Evolutionary conservation across 2,888 invertebrate genomes (phyloP), one percentile per base, ranked within the genome.

Genomic region (Drosophila melanosoma): DNA sequence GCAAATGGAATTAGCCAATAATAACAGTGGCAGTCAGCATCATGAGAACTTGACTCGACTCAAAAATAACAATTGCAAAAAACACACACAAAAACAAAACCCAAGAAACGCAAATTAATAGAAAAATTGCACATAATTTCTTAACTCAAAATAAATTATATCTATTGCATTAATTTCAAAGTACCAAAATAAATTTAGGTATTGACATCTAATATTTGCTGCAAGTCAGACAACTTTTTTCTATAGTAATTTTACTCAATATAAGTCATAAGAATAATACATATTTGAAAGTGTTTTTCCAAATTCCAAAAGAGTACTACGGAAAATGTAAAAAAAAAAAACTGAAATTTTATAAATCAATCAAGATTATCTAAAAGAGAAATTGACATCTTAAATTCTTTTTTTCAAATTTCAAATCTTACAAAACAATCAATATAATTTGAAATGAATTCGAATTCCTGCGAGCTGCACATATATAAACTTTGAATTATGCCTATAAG

Each of bases 1-100:
- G 56, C 77, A 63, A 65, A 42, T 58, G 67, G 70, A 54, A 83
- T 85, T 89, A 75, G 85, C 75, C 84, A 85, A 84, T 79, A 54
- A 57, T 49, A 51, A 62, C 38, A 35, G 17, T 42, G 48, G 26
- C 26, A 42, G n/a, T n/a, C 20, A 20, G 1, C 12, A 45, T 53
- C 61, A 61, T 68, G 78, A 69, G 76, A 80, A 80, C 56, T 66
- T 29, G 32, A 53, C 7, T 15, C 54, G 17, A 35, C 7, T 45
- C 45, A 11, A 42, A 58, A 33, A 29, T 49, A 40, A 49, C 10
- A 32, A 57, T 57, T 42, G 42, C 42, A 42, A 20, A 32, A 23
- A 15, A 32, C 10, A 40, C 6, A 12, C n/a, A 11, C 7, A 26
- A 6, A 26, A 7, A 32, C 1, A 7, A 32, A 32, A 20, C 3